Base-by-base conservation (phyloP, 2,113 vertebrate species). In the Myotis lucifugus region DNA sequence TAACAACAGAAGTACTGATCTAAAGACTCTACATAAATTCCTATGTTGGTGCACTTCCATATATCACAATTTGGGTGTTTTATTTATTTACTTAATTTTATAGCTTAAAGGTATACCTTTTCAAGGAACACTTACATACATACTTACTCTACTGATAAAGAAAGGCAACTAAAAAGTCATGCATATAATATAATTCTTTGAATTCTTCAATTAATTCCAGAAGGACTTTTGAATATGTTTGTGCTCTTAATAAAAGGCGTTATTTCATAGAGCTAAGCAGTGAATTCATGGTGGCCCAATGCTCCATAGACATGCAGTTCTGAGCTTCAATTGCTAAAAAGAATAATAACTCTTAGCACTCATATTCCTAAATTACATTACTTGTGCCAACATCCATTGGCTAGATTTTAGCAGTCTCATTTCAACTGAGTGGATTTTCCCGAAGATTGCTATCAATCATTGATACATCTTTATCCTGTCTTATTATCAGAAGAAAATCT, bases 161-260 rank as follows among this genome's bases (percentile, higher is more conserved):
- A 94, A 82, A 91, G 54, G 52, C 61, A 92, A 73, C 52, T n/a
- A 91, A 19, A 78, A 27, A 74, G 54, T 70, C 34, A 90, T 42
- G 37, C 21, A 52, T 13, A 82, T 46, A 61, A 77, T 77, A 32
- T 73, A 70, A 91, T 46, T 93, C 15, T 85, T 92, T 69, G 15
- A 90, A 88, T 81, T 93, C 25, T 87, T 95, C 48, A 82, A 56
- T 91, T 95, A 88, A 96, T 88, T 96, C 94, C 89, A 97, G 92
- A 92, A 97, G 8, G 18, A 12, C 21, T 54, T 74, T 18, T 86
- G 40, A 83, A 50, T 90, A 74, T 46, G 21, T 54, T 61, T 83
- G 25, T 88, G 69, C 37, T 93, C 70, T 82, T 32, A 94, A 83
- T 66, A 85, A 56, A 91, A 84, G 72, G 15, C 4, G 3, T 46